Evolutionary conservation across 2,797 vertebrate species (phyloP).

Genomic region (Dicrostonyx torquatus): DNA sequence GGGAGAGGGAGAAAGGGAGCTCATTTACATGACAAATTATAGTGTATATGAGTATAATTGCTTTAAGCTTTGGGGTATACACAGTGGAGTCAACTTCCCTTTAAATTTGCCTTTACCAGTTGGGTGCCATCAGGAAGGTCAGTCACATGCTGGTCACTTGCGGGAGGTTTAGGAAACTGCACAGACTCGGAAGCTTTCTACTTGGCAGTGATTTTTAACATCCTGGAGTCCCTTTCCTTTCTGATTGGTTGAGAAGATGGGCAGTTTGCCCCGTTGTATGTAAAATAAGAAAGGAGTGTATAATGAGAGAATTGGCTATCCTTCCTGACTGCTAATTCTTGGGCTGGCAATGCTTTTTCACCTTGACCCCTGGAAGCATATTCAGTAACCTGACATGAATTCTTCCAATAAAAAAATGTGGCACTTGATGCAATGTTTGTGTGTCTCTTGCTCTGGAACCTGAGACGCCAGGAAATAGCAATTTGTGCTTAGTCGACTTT

Average conservation of each 20-base stretch:
- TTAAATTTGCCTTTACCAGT: not conserved
- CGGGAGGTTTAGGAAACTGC: not conserved
- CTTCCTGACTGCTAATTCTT: not conserved
- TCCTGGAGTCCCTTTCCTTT: not conserved
- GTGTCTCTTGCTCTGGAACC: constrained; percentile 16
- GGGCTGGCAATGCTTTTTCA: not conserved
- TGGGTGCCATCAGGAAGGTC: not conserved
- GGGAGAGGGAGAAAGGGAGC: not conserved
- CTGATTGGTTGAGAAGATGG: not conserved
- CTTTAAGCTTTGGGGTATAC: not conserved
- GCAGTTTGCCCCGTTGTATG: not conserved
- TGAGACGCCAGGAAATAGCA: constrained; percentile 22
- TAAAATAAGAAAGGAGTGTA: not conserved
- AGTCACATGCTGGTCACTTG: not conserved
- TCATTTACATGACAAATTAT: not conserved
- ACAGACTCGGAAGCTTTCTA: not conserved
- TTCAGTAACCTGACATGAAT: not conserved
- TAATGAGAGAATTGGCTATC: too few relatives aligned
- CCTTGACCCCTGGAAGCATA: not conserved
- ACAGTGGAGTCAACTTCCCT: not conserved
- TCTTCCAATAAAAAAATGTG: constrained; percentile 9
- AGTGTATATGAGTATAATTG: not conserved
- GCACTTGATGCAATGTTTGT: not conserved
- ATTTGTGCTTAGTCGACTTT: constrained; percentile 7
- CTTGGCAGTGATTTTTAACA: not conserved